These are phyloP conservation scores for Leucophenga montana DNA, from an alignment of 2,888 invertebrate species.

Conservation along the genomic window DNA sequence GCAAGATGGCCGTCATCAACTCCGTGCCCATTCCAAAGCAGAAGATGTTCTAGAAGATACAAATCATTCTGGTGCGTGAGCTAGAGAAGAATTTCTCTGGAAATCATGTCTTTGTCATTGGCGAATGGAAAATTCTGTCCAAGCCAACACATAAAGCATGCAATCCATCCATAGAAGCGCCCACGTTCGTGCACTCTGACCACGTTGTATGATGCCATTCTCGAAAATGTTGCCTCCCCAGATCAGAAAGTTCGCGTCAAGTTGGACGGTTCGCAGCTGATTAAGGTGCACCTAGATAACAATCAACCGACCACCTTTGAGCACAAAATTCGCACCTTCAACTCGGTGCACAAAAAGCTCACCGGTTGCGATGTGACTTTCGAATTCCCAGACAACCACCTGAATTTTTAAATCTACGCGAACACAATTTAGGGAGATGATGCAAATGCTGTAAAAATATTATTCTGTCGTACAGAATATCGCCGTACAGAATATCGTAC, in stretches of 20 bases:
- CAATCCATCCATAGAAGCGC: constrained; percentile 83
- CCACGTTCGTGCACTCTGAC: constrained; percentile 92
- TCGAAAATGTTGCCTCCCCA: constrained; percentile 98
- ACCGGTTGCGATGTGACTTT: constrained; percentile 99
- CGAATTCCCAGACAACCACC: constrained; percentile 98
- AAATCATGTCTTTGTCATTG: constrained; percentile 98
- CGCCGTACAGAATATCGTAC: constrained; percentile 52
- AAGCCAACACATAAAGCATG: constrained; percentile 97
- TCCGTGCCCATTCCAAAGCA: constrained; percentile 99
- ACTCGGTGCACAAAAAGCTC: constrained; percentile 98
- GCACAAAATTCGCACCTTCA: constrained; percentile 99
- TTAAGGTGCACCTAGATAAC: constrained; percentile 98
- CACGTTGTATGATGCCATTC: constrained; percentile 96
- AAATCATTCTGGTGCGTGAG: constrained; percentile 95
- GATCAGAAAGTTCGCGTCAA: constrained; percentile 98
- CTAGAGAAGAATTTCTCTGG: constrained; percentile 99
- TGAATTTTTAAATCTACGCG: constrained; percentile 75
- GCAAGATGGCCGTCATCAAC: constrained; percentile 98
- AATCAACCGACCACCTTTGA: constrained; percentile 99
- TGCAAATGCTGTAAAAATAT: constrained; percentile 43
- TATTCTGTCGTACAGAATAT: constrained; percentile 66
- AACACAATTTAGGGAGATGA: constrained; percentile 20
- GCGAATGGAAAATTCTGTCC: constrained; percentile 96
- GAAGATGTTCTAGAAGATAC: constrained; percentile 97
- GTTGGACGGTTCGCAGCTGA: constrained; percentile 95